Percentiles rank a stretch among this genome's conserved stretches.
Conservation (phyloP, 2,888 invertebrate species). For the Xanthorhoe spadicearia region DNA sequence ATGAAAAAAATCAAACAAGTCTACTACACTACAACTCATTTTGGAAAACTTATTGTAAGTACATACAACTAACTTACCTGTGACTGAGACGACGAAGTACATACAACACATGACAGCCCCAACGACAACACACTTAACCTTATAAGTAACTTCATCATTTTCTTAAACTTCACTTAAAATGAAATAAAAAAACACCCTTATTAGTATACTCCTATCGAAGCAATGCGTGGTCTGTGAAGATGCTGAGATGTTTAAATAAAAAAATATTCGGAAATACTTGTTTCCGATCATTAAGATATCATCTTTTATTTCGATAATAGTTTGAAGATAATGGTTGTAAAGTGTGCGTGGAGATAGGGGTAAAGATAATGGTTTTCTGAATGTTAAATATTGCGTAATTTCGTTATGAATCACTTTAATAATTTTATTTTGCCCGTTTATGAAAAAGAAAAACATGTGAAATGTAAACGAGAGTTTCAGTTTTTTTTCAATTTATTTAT, state of each 20-base stretch:
- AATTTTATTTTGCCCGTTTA: not conserved
- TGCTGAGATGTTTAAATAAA: constrained; percentile 36
- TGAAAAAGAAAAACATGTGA: too few relatives aligned
- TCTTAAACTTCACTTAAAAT: constrained; percentile 27
- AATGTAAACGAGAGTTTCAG: too few relatives aligned
- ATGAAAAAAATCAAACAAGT: too few relatives aligned
- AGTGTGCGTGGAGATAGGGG: constrained; percentile 42
- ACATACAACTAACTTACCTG: constrained; percentile 55
- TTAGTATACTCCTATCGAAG: constrained; percentile 6
- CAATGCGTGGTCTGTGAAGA: constrained; percentile 26
- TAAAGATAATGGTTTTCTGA: constrained; percentile 28
- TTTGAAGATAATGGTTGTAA: constrained; percentile 44
- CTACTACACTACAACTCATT: too few relatives aligned
- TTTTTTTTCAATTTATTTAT: too few relatives aligned
- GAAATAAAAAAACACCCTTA: constrained; percentile 3
- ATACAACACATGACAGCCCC: constrained; percentile 58
- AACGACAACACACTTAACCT: constrained; percentile 57
- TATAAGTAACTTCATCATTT: constrained; percentile 59
- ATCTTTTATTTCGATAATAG: constrained; percentile 46
- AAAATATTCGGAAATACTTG: constrained; percentile 10
- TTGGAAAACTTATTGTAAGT: not conserved
- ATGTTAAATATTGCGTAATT: constrained; percentile 3
- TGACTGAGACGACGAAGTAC: constrained; percentile 62
- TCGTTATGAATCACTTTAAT: not conserved
- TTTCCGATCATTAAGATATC: constrained; percentile 34